Conservation (phyloP, 2,888 invertebrate genomes). For the Caradrina kadenii region DNA sequence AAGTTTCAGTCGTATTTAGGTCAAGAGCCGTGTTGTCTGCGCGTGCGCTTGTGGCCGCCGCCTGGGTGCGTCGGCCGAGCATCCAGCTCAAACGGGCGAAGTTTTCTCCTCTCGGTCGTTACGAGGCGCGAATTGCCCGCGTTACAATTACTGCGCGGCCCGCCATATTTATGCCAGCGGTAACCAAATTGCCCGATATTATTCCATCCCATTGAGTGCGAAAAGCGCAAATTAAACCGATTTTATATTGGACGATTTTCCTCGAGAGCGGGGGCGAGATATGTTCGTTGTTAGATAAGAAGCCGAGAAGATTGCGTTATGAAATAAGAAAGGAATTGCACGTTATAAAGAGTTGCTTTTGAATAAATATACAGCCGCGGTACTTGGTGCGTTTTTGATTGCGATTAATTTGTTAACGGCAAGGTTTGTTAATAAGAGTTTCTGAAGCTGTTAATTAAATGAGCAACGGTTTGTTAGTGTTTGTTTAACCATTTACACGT, state of each 20-base stretch:
- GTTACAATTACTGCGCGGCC: constrained; percentile 90
- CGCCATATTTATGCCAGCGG: constrained; percentile 90
- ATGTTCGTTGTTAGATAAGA: constrained; percentile 89
- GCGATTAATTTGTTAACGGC: constrained; percentile 72
- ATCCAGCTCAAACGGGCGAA: constrained; percentile 86
- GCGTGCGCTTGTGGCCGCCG: constrained; percentile 57
- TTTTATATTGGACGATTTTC: constrained; percentile 91
- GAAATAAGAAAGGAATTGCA: constrained; percentile 90
- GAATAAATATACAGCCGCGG: constrained; percentile 79
- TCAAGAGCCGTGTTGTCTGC: constrained; percentile 43
- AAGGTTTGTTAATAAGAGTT: constrained; percentile 62
- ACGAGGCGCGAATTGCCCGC: constrained; percentile 90
- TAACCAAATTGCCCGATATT: constrained; percentile 91
- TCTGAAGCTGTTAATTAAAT: constrained; percentile 52
- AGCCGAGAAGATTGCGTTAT: constrained; percentile 89
- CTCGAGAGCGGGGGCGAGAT: constrained; percentile 88
- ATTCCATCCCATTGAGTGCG: constrained; percentile 91
- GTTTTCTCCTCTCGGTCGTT: constrained; percentile 88
- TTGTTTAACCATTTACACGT: not conserved
- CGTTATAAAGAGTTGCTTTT: constrained; percentile 86
- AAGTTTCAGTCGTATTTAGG: constrained; percentile 40
- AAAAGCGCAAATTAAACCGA: constrained; percentile 91
- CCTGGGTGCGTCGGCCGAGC: constrained; percentile 69
- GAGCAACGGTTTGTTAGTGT: constrained; percentile 20
- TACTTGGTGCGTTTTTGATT: constrained; percentile 77